Percentiles rank a stretch among this genome's conserved stretches.
phyloP scores from a whole-genome alignment of 2,113 vertebrate species.

The Phylloscopus trochilus region DNA sequence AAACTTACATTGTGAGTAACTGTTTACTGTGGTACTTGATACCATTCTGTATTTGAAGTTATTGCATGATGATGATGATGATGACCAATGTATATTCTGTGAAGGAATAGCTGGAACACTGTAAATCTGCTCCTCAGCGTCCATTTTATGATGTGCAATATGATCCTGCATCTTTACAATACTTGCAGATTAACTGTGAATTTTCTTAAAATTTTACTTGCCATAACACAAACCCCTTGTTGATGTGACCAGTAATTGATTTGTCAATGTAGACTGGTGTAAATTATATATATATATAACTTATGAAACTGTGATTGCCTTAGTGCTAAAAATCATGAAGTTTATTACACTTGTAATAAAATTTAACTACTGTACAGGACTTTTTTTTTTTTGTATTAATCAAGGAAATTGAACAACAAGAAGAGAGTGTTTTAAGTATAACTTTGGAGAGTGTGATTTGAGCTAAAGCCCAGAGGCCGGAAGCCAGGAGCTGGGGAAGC shows the following conservation, averaged over 20 bases:
- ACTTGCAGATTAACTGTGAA: slow-evolving; percentile 84
- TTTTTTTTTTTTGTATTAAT: background rate
- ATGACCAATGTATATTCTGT: slow-evolving; percentile 82
- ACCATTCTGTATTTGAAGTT: slow-evolving; percentile 74
- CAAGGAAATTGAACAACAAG: background rate
- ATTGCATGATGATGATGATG: slow-evolving; percentile 73
- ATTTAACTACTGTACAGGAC: slow-evolving; percentile 57
- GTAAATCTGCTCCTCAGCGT: slow-evolving; percentile 68
- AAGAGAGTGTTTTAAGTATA: background rate
- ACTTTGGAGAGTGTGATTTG: rapidly evolving
- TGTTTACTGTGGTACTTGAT: slow-evolving; percentile 78
- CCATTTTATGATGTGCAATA: slow-evolving; percentile 84
- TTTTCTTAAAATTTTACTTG: slow-evolving; percentile 77
- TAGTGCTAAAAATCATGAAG: slow-evolving; percentile 68
- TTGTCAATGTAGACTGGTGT: slow-evolving; percentile 70
- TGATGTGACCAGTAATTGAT: slow-evolving; percentile 68
- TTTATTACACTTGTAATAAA: slow-evolving; percentile 79
- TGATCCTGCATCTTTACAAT: slow-evolving; percentile 79
- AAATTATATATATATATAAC: slow-evolving; percentile 74
- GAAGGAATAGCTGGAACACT: slow-evolving; percentile 73
- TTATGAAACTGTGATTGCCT: slow-evolving; percentile 73
- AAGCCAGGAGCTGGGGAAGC: background rate
- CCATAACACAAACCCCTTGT: slow-evolving; percentile 74
- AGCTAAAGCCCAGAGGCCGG: too few relatives aligned
- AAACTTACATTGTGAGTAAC: slow-evolving; percentile 74